Base-by-base conservation (phyloP, 2,797 vertebrate genomes). In the Buceros bicornis region DNA sequence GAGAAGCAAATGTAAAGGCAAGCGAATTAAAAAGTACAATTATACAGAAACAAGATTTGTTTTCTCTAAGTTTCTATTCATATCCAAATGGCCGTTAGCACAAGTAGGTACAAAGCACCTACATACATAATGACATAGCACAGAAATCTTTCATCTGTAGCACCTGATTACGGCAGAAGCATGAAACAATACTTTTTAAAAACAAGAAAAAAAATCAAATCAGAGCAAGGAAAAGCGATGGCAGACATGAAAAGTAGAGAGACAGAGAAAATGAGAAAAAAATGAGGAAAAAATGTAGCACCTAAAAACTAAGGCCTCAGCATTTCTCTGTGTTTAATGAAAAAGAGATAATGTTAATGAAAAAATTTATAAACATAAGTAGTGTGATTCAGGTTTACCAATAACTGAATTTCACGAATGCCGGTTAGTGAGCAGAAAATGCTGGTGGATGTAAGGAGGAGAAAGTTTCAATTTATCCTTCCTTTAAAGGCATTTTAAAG, bases 111-210 rank as follows among this genome's bases (percentile, higher is more conserved):
- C 51, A 84, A 88, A 92, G 70, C 69, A 76, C 15, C 31, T 61
- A 82, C 18, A 37, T 25, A 89, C 29, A 40, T 58, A 76, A 73
- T 29, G 86, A 77, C 86, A 79, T 7, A 13, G 35, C n/a, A 82
- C 86, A 94, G 40, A 64, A 93, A 40, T 51, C 50, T 60, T 90
- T 83, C 83, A 94, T 72, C 86, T 92, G 61, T 26, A 79, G 60
- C 86, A 93, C 77, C 40, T 54, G 89, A 93, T 51, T 90, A 90
- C 42, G 92, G 74, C 87, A 84, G 40, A 21, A 21, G 24, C 43
- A 90, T 65, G 21, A 76, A 94, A 87, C 40, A 81, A 71, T 43
- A 60, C 25, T 45, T 92, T 42, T 60, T 25, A 45, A 89, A 89
- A 87, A 21, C 11, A 43, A 43, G 9, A 8, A 35, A n/a, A 37